phyloP scores from a whole-genome alignment of 2,888 invertebrate genomes.

The Neoascia interrupta region DNA sequence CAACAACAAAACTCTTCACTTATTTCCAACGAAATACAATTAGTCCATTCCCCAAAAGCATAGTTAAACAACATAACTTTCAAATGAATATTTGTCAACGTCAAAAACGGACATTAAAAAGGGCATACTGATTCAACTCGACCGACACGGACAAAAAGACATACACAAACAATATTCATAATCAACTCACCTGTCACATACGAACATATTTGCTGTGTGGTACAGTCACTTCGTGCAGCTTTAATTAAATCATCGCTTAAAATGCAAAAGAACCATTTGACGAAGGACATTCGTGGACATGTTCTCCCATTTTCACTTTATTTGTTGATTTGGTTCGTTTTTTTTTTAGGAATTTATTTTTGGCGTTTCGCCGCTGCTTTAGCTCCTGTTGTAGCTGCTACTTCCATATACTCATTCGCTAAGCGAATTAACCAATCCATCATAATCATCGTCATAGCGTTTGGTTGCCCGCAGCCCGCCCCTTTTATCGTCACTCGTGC shows the following conservation, averaged over 20 bases:
- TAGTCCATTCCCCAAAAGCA: background rate
- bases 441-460: conserved; percentile 57
- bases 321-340: conserved; percentile 20
- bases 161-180: conserved; percentile 31
- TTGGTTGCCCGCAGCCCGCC: conserved; percentile 1
- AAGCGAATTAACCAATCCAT: conserved; percentile 67
- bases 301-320: conserved; percentile 53
- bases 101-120: conserved; percentile 42
- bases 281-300: conserved; percentile 54
- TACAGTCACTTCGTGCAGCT: conserved; percentile 32
- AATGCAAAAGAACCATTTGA: conserved; percentile 29
- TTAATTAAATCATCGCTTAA: conserved; percentile 58
- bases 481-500: conserved; percentile 12
- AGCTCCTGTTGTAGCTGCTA: too few species aligned
- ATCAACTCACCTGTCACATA: conserved; percentile 56
- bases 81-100: conserved; percentile 34
- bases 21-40: conserved; percentile 26
- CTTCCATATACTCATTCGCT: conserved; percentile 16
- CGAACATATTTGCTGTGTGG: conserved; percentile 41
- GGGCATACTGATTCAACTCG: too few species aligned
- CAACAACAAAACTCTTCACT: too few species aligned
- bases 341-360: conserved; percentile 26
- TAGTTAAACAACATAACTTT: conserved; percentile 22
- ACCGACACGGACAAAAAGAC: too few species aligned
- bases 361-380: background rate